Percentiles rank a stretch among this genome's conserved stretches.
phyloP scores from a whole-genome alignment of 2,888 invertebrate species.

The Vanessa cardui region DNA sequence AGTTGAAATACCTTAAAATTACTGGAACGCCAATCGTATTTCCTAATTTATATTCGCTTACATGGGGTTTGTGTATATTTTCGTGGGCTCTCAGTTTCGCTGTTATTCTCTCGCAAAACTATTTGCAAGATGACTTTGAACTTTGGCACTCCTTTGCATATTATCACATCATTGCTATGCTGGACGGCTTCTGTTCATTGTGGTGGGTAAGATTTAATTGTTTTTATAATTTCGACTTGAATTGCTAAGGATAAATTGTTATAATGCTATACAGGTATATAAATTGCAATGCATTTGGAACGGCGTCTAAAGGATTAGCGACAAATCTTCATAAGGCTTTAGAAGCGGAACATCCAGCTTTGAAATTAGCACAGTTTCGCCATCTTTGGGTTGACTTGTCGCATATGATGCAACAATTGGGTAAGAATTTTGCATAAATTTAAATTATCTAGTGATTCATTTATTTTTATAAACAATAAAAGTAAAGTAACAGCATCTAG shows the following conservation, averaged over 20 bases:
- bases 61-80: constrained; percentile 85
- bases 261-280: constrained; percentile 75
- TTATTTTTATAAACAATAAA: too few relatives aligned
- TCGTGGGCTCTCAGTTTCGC: constrained; percentile 86
- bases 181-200: constrained; percentile 87
- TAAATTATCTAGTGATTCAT: too few relatives aligned
- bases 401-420: constrained; percentile 90
- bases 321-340: constrained; percentile 84
- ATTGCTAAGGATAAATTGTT: too few relatives aligned
- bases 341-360: constrained; percentile 84
- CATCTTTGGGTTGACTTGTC: constrained; percentile 88
- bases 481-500: too few relatives aligned
- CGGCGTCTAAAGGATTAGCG: constrained; percentile 85
- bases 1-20: constrained; percentile 84
- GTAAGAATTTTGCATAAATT: constrained; percentile 50
- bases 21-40: constrained; percentile 86
- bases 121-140: constrained; percentile 87
- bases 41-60: constrained; percentile 84
- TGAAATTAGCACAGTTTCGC: constrained; percentile 85
- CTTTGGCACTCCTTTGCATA: constrained; percentile 89
- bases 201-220: constrained; percentile 76
- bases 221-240: not conserved
- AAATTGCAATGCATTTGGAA: constrained; percentile 85
- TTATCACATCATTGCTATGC: constrained; percentile 88
- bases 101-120: constrained; percentile 87